Conservation (phyloP, 2,888 invertebrate species). For the Malthinus flaveolus region DNA sequence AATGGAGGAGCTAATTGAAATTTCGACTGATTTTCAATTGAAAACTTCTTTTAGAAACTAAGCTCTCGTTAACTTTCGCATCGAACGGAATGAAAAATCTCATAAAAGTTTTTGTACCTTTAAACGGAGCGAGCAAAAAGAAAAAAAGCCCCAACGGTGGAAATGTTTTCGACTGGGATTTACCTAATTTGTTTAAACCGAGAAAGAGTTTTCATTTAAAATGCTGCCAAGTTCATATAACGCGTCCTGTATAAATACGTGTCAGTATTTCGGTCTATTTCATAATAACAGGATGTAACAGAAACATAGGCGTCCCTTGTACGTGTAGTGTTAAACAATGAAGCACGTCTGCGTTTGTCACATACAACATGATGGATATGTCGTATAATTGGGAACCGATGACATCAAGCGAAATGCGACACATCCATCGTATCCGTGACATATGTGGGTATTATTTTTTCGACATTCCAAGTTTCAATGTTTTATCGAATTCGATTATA, state of each 20-base stretch:
- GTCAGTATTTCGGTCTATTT: conserved; percentile 29
- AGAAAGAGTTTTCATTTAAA: conserved; percentile 10
- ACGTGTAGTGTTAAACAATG: conserved; percentile 35
- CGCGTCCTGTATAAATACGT: conserved; percentile 27
- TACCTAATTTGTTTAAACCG: neutral
- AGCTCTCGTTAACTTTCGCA: no score
- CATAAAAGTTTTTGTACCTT: no score
- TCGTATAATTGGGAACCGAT: conserved; percentile 38
- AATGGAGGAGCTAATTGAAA: neutral
- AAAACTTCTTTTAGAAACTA: no score
- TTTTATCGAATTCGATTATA: conserved; percentile 10
- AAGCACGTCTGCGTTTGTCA: conserved; percentile 39
- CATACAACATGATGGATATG: conserved; percentile 39
- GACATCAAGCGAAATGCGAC: conserved; percentile 26
- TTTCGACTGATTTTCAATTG: neutral
- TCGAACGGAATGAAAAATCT: no score
- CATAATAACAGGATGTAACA: conserved; percentile 31
- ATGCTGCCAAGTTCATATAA: conserved; percentile 20
- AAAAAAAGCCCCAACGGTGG: neutral
- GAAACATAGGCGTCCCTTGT: conserved; percentile 30
- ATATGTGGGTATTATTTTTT: conserved; percentile 22
- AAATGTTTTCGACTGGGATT: neutral
- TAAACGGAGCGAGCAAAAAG: neutral
- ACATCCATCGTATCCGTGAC: conserved; percentile 20
- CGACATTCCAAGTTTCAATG: conserved; percentile 7